Evolutionary conservation across 2,888 invertebrate species (phyloP).

Genomic region (Pandemis cinnamomeana): DNA sequence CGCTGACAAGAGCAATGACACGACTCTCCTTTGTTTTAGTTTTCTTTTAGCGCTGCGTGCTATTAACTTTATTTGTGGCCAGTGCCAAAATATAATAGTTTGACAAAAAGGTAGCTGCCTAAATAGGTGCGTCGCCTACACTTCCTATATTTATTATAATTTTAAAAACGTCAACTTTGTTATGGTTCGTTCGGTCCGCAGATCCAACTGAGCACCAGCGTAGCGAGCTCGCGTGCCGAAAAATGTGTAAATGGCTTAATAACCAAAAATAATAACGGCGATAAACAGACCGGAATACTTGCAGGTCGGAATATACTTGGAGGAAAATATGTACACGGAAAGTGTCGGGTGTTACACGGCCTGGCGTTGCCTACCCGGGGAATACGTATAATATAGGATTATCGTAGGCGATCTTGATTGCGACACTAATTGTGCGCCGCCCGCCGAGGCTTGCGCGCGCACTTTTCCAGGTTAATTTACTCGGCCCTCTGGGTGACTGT

Average conservation of each 20-base stretch:
- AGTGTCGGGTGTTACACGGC: slow-evolving; percentile 28
- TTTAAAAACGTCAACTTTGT: background rate
- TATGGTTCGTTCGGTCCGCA: background rate
- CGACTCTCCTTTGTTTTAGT: no score
- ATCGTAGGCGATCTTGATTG: slow-evolving; percentile 67
- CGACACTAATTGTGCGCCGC: slow-evolving; percentile 66
- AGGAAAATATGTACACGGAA: slow-evolving; percentile 33
- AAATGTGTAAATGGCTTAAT: slow-evolving; percentile 38
- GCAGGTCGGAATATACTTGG: slow-evolving; percentile 16
- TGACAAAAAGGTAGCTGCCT: no score
- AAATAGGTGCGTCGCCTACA: no score
- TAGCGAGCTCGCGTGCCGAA: slow-evolving; percentile 28
- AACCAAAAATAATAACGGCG: slow-evolving; percentile 30
- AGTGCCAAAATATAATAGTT: no score
- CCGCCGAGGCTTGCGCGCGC: slow-evolving; percentile 44
- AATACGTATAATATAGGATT: slow-evolving; percentile 60
- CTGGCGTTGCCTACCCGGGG: slow-evolving; percentile 47
- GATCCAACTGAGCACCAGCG: background rate
- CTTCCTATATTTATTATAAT: background rate
- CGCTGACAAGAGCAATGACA: no score
- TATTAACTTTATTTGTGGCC: no score
- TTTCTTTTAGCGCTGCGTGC: no score
- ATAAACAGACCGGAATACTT: slow-evolving; percentile 27
- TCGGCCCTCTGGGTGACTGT: slow-evolving; percentile 42
- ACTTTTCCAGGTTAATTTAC: slow-evolving; percentile 54